Base-by-base conservation (phyloP, 2,888 invertebrate species). In the Hydroisotoma schaefferi region DNA sequence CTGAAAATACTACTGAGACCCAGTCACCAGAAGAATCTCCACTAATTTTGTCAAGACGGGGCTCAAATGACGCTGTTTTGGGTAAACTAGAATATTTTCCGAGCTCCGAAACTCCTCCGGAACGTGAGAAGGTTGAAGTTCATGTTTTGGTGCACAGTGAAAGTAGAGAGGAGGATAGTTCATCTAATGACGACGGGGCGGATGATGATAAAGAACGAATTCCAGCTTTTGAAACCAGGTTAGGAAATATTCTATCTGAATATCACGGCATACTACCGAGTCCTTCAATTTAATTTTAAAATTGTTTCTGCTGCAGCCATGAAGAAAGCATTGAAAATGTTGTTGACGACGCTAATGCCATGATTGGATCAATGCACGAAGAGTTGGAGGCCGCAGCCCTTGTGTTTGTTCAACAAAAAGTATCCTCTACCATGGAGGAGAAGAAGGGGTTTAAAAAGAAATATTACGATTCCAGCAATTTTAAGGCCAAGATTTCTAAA, bases 351-450 rank as follows among this genome's bases (percentile, higher is more conserved):
- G 64, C 67, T 0, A 67, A 67, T 49, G 65, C 65, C 60, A 67
- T 67, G 67, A 64, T 67, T 46, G 67, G 64, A 10, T 67, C 67
- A 15, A 65, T 67, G 60, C 67, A 67, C 20, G 67, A 67, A 56
- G 67, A 67, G 26, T 44, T 67, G 6, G 65, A 65, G 54, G 64
- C 57, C 23, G 63, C 63, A 38, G 57, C 48, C 5, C 25, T 54
- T 3, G 53, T 33, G 23, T 46, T 58, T 29, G 20, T 40, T 8
- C 59, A 49, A 20, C 15, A 27, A 52, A 52, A 26, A 15, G 23
- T 54, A 22, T 23, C 27, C 28, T 8, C 15, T 8, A 15, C 8
- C 8, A 15, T 8, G 8, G 22, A 22, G 25, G 22, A 33, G 20
- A 22, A n/a, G 3, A 23, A 33, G 37, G 27, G 43, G 10, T 20